Base-by-base conservation (phyloP, 2,888 invertebrate species). In the Timema podura region DNA sequence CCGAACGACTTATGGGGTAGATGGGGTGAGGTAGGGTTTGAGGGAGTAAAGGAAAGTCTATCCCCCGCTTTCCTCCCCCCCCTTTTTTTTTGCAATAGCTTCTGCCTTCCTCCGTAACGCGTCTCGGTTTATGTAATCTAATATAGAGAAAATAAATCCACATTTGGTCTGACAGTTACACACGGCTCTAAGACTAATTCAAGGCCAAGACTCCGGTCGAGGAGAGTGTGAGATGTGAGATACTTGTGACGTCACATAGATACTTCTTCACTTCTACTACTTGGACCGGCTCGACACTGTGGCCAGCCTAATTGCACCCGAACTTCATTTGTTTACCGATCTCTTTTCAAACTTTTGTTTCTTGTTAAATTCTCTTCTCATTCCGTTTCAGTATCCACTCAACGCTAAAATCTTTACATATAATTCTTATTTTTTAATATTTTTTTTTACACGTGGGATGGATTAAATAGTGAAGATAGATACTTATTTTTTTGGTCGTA, bases 141-240 rank as follows among this genome's bases (percentile, higher is more conserved):
- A 82, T 82, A 81, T 80, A 78, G 80, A 78, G 80, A 79, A 80
- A 81, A 83, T 83, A 83, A 83, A 83, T 83, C 82, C 82, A 81
- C 81, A 82, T 83, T 83, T 82, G 79, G 80, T 79, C 81, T 81
- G 83, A 82, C 83, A 82, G 82, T 73, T 69, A 69, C 69, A 69
- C 65, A 69, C 65, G 64, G 68, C 65, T 30, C 48, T 44, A 64
- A 54, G 69, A 57, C 69, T 69, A 69, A 69, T 69, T 65, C 69
- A 61, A 13, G 57, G 57, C 57, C 9, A n/a, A 57, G 57, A 30
- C 15, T 10, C 10, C 10, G 57, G 30, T 57, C 57, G 15, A 9
- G 57, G 57, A 9, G 57, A 5, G 61, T 5, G 61, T 30, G 61
- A 30, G 13, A 8, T 30, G 57, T 30, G 2, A 45, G 61, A 16